Base-by-base conservation (phyloP, 2,797 vertebrate species). In the Phoeniculus purpureus region DNA sequence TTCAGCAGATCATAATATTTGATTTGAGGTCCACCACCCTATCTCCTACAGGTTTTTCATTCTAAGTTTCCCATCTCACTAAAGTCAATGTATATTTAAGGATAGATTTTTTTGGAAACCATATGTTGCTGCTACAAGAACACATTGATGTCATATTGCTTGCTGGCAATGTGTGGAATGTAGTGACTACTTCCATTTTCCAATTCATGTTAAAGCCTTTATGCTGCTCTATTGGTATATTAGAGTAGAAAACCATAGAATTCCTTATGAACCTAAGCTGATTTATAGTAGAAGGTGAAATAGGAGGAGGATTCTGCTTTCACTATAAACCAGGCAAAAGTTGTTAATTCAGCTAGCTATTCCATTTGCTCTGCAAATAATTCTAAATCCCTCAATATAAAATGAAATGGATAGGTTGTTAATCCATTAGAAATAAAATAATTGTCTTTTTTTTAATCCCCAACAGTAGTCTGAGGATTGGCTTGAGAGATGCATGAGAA, bases 1-100 rank as follows among this genome's bases (percentile, higher is more conserved):
- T 95, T 92, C 93, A 70, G 67, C 70, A 92, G 85, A 94, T 93
- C 90, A 94, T 87, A 94, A 95, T 95, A 95, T 94, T 96, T 93
- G 81, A 93, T 62, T 94, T 81, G 88, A 80, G 85, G 92, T 93
- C 93, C 94, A 93, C 89, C 73, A 67, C 84, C 84, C 82, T 52
- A 60, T 83, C 79, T 85, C 79, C 62, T 85, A 50, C 81, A 93
- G 80, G 34, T 70, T 93, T 93, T 93, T 76, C 76, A 87, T 83
- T 90, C 62, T 61, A 45, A 78, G 34, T 85, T 94, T 90, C 52
- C 52, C 32, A 78, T 81, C 56, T 92, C 76, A 79, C 59, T 89
- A 70, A 94, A 94, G 94, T 87, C 86, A 85, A 90, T 89, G 76
- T 87, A 51, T 95, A 94, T 92, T 90, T 92, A 85, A 93, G 31